Evolutionary conservation across 2,888 invertebrate species (phyloP).

Genomic region (Caenorhabditis sinica): DNA sequence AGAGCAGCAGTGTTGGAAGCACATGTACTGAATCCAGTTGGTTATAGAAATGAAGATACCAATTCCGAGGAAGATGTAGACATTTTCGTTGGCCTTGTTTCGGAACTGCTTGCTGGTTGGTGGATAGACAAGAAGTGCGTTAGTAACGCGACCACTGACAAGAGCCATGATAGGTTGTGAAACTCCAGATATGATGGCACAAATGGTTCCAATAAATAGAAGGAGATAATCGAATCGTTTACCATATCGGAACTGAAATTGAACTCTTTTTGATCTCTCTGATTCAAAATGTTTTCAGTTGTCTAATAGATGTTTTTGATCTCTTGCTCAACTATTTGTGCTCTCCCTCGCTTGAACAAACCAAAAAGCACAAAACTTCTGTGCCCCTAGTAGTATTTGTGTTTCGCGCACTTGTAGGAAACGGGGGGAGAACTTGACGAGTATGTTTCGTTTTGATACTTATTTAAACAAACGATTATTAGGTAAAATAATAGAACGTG

Average conservation of each 20-base stretch:
- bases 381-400: slow-evolving; percentile 50
- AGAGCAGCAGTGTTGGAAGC: slow-evolving; percentile 77
- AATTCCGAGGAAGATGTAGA: slow-evolving; percentile 79
- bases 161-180: slow-evolving; percentile 77
- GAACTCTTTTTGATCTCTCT: slow-evolving; percentile 2
- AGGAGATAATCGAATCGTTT: slow-evolving; percentile 71
- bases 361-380: slow-evolving; percentile 51
- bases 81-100: slow-evolving; percentile 74
- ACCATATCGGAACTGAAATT: slow-evolving; percentile 77
- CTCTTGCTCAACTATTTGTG: slow-evolving; percentile 30
- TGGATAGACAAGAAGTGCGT: slow-evolving; percentile 74
- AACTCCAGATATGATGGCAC: slow-evolving; percentile 73
- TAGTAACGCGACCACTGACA: slow-evolving; percentile 77
- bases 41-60: slow-evolving; percentile 73
- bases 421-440: slow-evolving; percentile 16
- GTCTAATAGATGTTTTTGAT: slow-evolving; percentile 11
- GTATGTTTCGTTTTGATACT: slow-evolving; percentile 51
- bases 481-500: slow-evolving; percentile 13
- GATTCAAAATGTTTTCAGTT: slow-evolving; percentile 4
- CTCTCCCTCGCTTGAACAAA: slow-evolving; percentile 48
- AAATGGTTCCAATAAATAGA: slow-evolving; percentile 72
- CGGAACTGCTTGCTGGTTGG: slow-evolving; percentile 72
- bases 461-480: slow-evolving; percentile 35
- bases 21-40: slow-evolving; percentile 79
- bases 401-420: slow-evolving; percentile 48